These are phyloP conservation scores for Acrobasis repandana DNA, from an alignment of 2,888 invertebrate genomes.

Conservation along the genomic window DNA sequence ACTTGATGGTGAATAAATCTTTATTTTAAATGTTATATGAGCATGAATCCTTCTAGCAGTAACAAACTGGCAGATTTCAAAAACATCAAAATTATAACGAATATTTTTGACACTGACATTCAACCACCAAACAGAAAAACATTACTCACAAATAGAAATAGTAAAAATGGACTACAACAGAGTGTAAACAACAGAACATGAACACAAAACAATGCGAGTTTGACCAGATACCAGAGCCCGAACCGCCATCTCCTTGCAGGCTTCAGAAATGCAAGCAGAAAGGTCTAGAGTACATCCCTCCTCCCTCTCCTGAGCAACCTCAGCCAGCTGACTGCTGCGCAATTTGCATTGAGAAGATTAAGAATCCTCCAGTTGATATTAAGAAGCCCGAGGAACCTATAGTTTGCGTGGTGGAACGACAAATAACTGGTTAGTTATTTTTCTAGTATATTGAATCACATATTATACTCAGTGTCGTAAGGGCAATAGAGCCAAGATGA, in stretches of 20 bases:
- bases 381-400: slow-evolving; percentile 31
- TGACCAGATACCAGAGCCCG: slow-evolving; percentile 44
- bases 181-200: slow-evolving; percentile 38
- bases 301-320: slow-evolving; percentile 34
- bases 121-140: neutral
- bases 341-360: slow-evolving; percentile 60
- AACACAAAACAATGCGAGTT: slow-evolving; percentile 54
- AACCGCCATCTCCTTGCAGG: slow-evolving; percentile 48
- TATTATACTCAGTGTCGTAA: too few species aligned
- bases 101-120: too few species aligned
- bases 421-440: slow-evolving; percentile 33
- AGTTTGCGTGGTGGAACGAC: slow-evolving; percentile 48
- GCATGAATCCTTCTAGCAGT: too few species aligned
- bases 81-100: too few species aligned
- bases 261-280: slow-evolving; percentile 54
- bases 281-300: slow-evolving; percentile 41
- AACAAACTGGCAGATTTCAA: too few species aligned
- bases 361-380: slow-evolving; percentile 46
- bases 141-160: too few species aligned
- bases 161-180: neutral
- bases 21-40: too few species aligned
- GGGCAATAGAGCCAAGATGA: too few species aligned
- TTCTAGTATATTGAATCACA: neutral
- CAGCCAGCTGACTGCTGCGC: slow-evolving; percentile 41
- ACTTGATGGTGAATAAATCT: too few species aligned